phyloP scores from a whole-genome alignment of 2,888 invertebrate species.

The Tetanocera ferruginea region DNA sequence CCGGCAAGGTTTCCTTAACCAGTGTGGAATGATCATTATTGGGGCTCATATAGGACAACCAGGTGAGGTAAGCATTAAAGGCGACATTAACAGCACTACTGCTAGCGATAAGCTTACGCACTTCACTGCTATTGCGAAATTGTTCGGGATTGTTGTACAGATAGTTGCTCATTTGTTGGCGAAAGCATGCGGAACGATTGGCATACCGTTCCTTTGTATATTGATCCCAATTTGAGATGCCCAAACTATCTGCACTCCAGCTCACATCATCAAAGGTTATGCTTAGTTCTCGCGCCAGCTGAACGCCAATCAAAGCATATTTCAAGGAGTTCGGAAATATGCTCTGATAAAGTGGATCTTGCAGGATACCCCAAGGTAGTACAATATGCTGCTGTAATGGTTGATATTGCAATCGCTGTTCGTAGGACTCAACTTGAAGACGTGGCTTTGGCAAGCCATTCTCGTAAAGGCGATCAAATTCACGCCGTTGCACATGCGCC shows the following conservation, averaged over 20 bases:
- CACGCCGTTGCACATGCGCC: slow-evolving; percentile 47
- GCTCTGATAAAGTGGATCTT: slow-evolving; percentile 59
- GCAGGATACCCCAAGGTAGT: slow-evolving; percentile 60
- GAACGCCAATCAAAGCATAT: slow-evolving; percentile 58
- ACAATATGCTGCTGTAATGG: slow-evolving; percentile 58
- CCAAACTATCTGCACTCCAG: slow-evolving; percentile 58
- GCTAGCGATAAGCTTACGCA: slow-evolving; percentile 53
- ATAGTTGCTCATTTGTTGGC: slow-evolving; percentile 58
- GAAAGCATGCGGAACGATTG: slow-evolving; percentile 59
- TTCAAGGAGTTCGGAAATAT: slow-evolving; percentile 56
- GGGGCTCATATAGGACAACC: slow-evolving; percentile 59
- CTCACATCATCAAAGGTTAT: slow-evolving; percentile 61
- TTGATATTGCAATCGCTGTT: slow-evolving; percentile 56
- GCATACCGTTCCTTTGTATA: slow-evolving; percentile 55
- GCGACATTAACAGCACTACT: slow-evolving; percentile 61
- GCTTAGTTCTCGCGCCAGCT: slow-evolving; percentile 56
- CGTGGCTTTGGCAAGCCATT: slow-evolving; percentile 49
- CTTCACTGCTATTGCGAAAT: slow-evolving; percentile 50
- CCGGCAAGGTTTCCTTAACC: slow-evolving; percentile 60
- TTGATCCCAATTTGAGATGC: slow-evolving; percentile 58
- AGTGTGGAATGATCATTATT: slow-evolving; percentile 57
- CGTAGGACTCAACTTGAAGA: slow-evolving; percentile 59
- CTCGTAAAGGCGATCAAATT: slow-evolving; percentile 52
- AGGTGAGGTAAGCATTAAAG: slow-evolving; percentile 62
- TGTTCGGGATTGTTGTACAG: slow-evolving; percentile 48